These are phyloP conservation scores for Porites lutea DNA, from an alignment of 64 coral and sea anemone genomes.

Conservation along the genomic window DNA sequence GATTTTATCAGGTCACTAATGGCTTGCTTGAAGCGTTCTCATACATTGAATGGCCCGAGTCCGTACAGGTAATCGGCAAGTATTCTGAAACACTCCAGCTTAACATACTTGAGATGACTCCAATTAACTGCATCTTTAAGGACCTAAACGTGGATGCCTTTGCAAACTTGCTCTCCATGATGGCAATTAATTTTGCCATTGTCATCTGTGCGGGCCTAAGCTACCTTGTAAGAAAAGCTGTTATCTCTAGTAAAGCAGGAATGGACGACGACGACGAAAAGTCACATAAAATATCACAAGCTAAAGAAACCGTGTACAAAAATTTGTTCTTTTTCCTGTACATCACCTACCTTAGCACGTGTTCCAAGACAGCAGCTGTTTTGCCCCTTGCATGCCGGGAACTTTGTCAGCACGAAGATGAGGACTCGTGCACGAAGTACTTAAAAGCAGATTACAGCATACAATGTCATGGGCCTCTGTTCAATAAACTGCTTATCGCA, in stretches of 20 bases:
- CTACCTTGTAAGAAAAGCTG: neutral
- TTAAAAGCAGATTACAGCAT: neutral
- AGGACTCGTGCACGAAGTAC: neutral
- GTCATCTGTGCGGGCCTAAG: neutral
- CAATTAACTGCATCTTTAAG: constrained; percentile 21
- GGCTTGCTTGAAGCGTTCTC: constrained; percentile 12
- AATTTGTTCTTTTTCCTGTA: constrained; percentile 36
- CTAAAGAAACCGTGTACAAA: neutral
- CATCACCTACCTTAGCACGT: constrained; percentile 23
- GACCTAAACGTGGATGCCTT: constrained; percentile 23
- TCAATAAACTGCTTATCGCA: constrained; percentile 9
- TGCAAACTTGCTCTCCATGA: constrained; percentile 3
- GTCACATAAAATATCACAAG: neutral
- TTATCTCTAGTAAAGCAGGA: neutral
- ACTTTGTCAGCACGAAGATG: constrained; percentile 17
- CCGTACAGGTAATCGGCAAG: constrained; percentile 17
- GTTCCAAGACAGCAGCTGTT: constrained; percentile 16
- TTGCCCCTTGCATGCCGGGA: constrained; percentile 40
- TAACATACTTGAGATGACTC: constrained; percentile 43
- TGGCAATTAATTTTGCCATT: constrained; percentile 21
- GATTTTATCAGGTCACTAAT: neutral
- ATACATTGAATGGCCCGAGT: neutral
- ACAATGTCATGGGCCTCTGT: neutral
- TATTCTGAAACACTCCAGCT: constrained; percentile 43
- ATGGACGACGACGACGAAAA: neutral